phyloP scores from a whole-genome alignment of 1,140 invertebrate genomes.

The Anadara kagoshimensis region DNA sequence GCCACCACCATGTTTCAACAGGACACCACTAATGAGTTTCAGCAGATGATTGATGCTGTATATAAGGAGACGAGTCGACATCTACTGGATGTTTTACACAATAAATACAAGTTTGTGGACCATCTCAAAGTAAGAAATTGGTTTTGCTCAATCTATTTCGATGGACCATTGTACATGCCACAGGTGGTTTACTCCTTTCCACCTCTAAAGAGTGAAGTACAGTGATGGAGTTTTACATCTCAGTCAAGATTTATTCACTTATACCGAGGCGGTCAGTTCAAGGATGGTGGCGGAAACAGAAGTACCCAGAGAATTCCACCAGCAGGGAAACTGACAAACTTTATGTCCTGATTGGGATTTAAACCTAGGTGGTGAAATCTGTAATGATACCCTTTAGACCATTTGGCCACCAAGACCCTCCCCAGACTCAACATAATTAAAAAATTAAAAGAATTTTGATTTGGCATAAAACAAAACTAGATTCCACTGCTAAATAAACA shows the following conservation, averaged over 20 bases:
- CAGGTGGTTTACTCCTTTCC: background rate
- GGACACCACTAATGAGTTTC: constrained; percentile 84
- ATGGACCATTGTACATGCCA: background rate
- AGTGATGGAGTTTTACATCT: background rate
- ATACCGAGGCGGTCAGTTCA: background rate
- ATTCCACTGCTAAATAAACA: too few species aligned
- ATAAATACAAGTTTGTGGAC: constrained; percentile 91
- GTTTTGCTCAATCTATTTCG: background rate
- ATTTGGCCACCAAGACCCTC: too few species aligned
- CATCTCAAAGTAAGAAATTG: constrained; percentile 81
- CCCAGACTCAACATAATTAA: too few species aligned
- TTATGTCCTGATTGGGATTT: too few species aligned
- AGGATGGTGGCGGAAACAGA: too few species aligned
- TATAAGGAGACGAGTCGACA: constrained; percentile 90
- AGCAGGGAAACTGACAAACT: too few species aligned
- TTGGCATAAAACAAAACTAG: too few species aligned
- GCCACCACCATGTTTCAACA: constrained; percentile 82
- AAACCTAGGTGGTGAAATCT: too few species aligned
- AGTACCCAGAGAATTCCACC: too few species aligned
- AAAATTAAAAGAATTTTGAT: too few species aligned
- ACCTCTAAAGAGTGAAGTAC: background rate
- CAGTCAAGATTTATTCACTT: background rate
- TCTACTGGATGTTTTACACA: constrained; percentile 89
- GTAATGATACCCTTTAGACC: too few species aligned
- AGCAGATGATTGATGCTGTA: constrained; percentile 86